Conservation (phyloP, 2,888 invertebrate species). For the Tinea semifulvella region DNA sequence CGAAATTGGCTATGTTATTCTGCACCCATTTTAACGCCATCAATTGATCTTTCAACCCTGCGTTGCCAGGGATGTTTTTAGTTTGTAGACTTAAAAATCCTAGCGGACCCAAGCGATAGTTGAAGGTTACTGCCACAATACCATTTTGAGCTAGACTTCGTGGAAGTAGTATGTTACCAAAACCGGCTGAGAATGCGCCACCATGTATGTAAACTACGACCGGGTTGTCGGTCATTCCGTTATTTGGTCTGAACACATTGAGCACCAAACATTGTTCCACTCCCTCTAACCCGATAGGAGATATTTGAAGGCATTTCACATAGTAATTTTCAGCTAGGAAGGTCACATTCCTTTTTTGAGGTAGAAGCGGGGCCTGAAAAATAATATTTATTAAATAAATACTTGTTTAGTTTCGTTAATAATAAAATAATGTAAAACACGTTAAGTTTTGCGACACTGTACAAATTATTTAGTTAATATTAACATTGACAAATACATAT, state of each 20-base stretch:
- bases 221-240: background rate
- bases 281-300: background rate
- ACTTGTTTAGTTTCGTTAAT: too few relatives aligned
- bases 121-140: constrained; percentile 12
- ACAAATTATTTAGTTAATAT: too few relatives aligned
- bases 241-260: constrained; percentile 14
- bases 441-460: too few relatives aligned
- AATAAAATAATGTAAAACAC: too few relatives aligned
- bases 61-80: constrained; percentile 12
- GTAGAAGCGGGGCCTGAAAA: constrained; percentile 13
- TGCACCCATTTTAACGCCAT: constrained; percentile 14
- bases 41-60: constrained; percentile 14
- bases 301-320: constrained; percentile 10
- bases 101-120: constrained; percentile 14
- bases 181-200: constrained; percentile 2
- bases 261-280: constrained; percentile 11
- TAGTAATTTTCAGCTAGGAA: background rate
- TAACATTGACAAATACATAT: too few relatives aligned
- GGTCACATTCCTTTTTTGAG: background rate
- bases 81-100: constrained; percentile 15
- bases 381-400: too few relatives aligned
- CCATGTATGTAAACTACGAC: constrained; percentile 12
- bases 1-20: constrained; percentile 12
- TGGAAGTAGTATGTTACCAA: background rate
- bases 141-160: background rate